phyloP scores from a whole-genome alignment of 30 jellyfish, hydroid and myxozoan genomes.

The Aurelia sp. region DNA sequence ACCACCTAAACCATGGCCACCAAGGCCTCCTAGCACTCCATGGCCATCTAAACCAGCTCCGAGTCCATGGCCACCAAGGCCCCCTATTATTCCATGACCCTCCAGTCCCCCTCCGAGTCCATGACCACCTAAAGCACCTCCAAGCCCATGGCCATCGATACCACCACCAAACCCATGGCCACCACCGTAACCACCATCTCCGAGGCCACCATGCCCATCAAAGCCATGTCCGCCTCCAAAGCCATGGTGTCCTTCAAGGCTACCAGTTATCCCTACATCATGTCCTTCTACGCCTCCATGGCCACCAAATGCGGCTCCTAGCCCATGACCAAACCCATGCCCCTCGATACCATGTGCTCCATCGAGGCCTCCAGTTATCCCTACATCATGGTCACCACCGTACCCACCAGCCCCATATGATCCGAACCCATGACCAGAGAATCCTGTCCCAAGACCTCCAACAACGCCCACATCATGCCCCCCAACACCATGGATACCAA shows the following conservation, averaged over 20 bases:
- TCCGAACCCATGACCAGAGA: not conserved
- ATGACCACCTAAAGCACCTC: constrained; percentile 28
- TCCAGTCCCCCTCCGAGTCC: constrained; percentile 29
- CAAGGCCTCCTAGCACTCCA: constrained; percentile 38
- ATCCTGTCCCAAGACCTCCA: constrained; percentile 3
- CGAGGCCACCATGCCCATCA: constrained; percentile 42
- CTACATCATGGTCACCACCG: constrained; percentile 8
- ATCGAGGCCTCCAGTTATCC: constrained; percentile 20
- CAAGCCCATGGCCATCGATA: constrained; percentile 19
- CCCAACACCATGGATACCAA: constrained; percentile 7
- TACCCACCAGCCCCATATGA: constrained; percentile 2
- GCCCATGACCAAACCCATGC: constrained; percentile 34
- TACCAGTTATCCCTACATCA: not conserved
- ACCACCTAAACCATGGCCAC: constrained; percentile 38
- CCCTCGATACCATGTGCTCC: constrained; percentile 21
- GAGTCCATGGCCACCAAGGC: constrained; percentile 64
- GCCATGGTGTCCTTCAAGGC: not conserved
- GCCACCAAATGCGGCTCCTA: constrained; percentile 10
- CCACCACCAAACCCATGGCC: constrained; percentile 45
- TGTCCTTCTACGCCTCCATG: not conserved
- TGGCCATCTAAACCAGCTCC: constrained; percentile 11
- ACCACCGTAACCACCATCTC: constrained; percentile 1
- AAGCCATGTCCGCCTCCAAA: constrained; percentile 46
- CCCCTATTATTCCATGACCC: constrained; percentile 20
- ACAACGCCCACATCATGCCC: constrained; percentile 11